Evolutionary conservation across 2,888 invertebrate species (phyloP).

Genomic region (Dimorphilus gyrociliatus): DNA sequence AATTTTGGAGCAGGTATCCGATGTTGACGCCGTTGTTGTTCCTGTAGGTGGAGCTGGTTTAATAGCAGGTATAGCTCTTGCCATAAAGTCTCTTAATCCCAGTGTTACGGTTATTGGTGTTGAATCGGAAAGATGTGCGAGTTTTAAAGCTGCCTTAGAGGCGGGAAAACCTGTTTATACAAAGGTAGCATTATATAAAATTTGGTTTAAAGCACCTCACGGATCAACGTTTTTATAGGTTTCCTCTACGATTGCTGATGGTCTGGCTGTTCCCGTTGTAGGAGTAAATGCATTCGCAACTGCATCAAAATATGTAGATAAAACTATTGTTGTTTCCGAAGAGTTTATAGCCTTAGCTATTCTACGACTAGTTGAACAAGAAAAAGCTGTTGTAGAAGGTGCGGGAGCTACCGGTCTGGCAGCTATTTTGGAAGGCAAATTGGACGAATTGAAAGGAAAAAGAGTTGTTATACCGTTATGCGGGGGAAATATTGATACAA

Average conservation of each 20-base stretch:
- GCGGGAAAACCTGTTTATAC: constrained; percentile 52
- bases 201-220: constrained; percentile 1
- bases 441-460: constrained; percentile 63
- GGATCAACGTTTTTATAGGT: too few relatives aligned
- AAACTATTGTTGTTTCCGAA: constrained; percentile 48
- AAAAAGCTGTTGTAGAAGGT: constrained; percentile 78
- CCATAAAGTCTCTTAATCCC: constrained; percentile 69
- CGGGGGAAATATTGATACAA: constrained; percentile 75
- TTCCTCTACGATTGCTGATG: too few relatives aligned
- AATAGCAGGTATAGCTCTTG: constrained; percentile 73
- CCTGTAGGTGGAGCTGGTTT: constrained; percentile 88
- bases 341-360: constrained; percentile 69
- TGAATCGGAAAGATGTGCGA: constrained; percentile 76
- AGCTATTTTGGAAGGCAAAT: constrained; percentile 60
- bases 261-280: constrained; percentile 64
- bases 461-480: constrained; percentile 68
- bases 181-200: constrained; percentile 42
- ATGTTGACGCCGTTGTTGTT: constrained; percentile 72
- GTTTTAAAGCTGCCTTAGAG: constrained; percentile 58
- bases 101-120: constrained; percentile 70
- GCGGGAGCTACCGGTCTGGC: constrained; percentile 72
- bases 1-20: constrained; percentile 70
- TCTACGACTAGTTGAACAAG: constrained; percentile 57
- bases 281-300: constrained; percentile 70
- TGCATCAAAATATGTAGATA: constrained; percentile 55